Conservation (phyloP, 2,113 vertebrate species). For the Corydoras maculifer region DNA sequence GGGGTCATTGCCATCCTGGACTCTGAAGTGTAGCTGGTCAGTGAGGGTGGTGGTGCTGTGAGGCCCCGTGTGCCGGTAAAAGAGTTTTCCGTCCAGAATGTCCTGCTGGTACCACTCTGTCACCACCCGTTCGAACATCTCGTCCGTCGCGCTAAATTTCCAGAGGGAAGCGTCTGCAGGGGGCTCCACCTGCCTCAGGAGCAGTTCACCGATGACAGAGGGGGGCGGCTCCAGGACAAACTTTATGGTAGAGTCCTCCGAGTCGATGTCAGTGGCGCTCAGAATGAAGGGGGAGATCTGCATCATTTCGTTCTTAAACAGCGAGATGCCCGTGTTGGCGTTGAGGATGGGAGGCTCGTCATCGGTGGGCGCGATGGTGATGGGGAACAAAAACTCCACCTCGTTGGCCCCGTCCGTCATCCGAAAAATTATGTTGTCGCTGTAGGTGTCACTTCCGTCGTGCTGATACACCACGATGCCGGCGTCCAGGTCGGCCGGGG, state of each 20-base stretch:
- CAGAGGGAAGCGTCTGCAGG: slow-evolving; percentile 73
- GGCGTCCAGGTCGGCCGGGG: slow-evolving; percentile 73
- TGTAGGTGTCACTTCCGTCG: slow-evolving; percentile 83
- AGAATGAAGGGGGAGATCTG: slow-evolving; percentile 72
- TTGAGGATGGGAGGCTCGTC: slow-evolving; percentile 88
- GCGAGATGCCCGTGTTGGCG: slow-evolving; percentile 82
- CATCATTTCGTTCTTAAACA: slow-evolving; percentile 82
- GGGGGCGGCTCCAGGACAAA: slow-evolving; percentile 75
- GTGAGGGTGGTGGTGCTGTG: slow-evolving; percentile 75
- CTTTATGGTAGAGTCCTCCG: slow-evolving; percentile 78
- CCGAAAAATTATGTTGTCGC: slow-evolving; percentile 87
- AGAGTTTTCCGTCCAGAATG: slow-evolving; percentile 78
- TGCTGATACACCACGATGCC: slow-evolving; percentile 84
- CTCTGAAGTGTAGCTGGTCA: slow-evolving; percentile 80
- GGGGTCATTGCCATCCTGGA: slow-evolving; percentile 91
- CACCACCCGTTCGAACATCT: slow-evolving; percentile 80
- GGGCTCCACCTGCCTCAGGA: slow-evolving; percentile 78
- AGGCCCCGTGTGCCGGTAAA: slow-evolving; percentile 79
- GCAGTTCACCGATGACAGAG: slow-evolving; percentile 67
- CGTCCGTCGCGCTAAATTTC: slow-evolving; percentile 69
- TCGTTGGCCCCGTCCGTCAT: slow-evolving; percentile 82
- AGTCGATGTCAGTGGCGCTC: slow-evolving; percentile 89
- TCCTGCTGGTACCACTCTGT: slow-evolving; percentile 85
- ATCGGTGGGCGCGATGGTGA: slow-evolving; percentile 86
- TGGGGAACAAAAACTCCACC: slow-evolving; percentile 91